These are phyloP conservation scores for Myiagra hebetior DNA, from an alignment of 2,113 vertebrate species.

Conservation along the genomic window DNA sequence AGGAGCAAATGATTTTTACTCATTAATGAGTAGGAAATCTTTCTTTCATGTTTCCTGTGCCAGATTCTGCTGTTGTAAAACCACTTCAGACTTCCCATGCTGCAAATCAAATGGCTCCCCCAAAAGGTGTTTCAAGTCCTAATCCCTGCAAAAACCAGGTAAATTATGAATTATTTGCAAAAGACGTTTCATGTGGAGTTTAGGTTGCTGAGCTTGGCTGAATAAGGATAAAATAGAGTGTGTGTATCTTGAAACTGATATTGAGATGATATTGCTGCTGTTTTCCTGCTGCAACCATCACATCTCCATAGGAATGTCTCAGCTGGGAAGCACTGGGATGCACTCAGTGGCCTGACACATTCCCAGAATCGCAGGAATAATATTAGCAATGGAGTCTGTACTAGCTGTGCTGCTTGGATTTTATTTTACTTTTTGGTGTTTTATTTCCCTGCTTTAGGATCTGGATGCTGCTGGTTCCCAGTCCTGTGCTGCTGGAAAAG, in stretches of 20 bases:
- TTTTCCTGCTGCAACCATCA: neutral
- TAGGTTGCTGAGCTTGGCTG: neutral
- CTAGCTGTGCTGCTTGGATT: neutral
- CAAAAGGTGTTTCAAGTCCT: neutral
- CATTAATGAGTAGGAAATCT: neutral
- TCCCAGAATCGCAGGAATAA: neutral
- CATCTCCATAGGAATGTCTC: neutral
- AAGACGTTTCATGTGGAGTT: neutral
- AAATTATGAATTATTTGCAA: neutral
- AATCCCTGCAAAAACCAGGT: slow-evolving; percentile 21
- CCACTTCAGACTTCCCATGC: slow-evolving; percentile 28
- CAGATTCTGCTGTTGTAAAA: neutral
- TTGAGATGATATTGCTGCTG: neutral
- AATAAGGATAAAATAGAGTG: neutral
- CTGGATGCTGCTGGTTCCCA: neutral
- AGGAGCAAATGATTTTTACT: neutral
- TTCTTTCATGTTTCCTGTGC: neutral
- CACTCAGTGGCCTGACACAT: neutral
- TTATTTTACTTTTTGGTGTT: neutral
- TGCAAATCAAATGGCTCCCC: slow-evolving; percentile 34
- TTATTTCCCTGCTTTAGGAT: neutral
- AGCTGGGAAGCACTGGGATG: neutral
- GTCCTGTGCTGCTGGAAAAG: neutral
- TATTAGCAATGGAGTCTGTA: neutral
- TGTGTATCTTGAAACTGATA: fast-evolving